Evolutionary conservation across 2,113 vertebrate genomes (phyloP).

Genomic region (Micronisus gabar): DNA sequence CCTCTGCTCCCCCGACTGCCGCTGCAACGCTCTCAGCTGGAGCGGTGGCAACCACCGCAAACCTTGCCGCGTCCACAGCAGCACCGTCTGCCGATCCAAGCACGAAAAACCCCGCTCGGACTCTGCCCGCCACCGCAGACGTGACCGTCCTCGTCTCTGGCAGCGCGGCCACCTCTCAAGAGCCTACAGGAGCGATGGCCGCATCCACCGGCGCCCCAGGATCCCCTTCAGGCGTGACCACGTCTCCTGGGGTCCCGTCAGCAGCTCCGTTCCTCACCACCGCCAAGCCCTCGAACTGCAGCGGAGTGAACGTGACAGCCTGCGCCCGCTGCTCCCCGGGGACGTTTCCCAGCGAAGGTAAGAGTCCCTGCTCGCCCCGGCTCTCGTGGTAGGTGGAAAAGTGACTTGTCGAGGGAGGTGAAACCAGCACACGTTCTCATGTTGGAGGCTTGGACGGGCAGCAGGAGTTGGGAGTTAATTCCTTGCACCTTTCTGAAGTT

Average conservation of each 20-base stretch:
- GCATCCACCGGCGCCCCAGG: accelerated
- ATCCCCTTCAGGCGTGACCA: neutral
- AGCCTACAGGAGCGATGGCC: accelerated
- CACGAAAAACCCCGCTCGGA: neutral
- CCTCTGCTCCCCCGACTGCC: neutral
- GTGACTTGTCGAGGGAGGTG: neutral
- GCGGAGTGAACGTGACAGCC: slow-evolving; percentile 69
- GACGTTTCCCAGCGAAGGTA: slow-evolving; percentile 72
- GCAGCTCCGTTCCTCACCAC: neutral
- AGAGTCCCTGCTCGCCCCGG: accelerated
- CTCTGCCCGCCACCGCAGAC: neutral
- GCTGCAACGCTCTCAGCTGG: neutral
- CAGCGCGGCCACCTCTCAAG: neutral
- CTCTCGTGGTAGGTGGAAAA: accelerated
- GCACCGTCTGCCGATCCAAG: neutral
- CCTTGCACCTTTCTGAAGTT: neutral
- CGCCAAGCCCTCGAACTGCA: slow-evolving; percentile 70
- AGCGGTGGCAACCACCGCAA: neutral
- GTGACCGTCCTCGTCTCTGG: neutral
- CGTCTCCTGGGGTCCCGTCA: neutral
- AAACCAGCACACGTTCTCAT: neutral
- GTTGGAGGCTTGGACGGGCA: neutral
- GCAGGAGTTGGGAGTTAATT: neutral
- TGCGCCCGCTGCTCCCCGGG: slow-evolving; percentile 80
- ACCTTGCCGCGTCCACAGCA: neutral